phyloP scores from a whole-genome alignment of 2,113 vertebrate species.

The Lutjanus erythropterus region DNA sequence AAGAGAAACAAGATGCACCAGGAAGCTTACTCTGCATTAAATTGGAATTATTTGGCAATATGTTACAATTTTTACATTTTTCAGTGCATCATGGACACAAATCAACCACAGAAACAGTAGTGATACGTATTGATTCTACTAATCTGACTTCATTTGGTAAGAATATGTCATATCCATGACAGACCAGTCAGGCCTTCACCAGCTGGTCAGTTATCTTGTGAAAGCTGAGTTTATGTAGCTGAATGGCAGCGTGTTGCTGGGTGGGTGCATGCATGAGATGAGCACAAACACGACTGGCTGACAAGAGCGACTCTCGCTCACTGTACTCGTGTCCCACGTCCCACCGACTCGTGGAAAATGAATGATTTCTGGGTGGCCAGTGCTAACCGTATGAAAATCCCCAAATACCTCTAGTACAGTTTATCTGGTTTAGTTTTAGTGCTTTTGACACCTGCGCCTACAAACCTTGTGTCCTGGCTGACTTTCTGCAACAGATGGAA shows the following conservation, averaged over 20 bases:
- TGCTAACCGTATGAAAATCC: conserved; percentile 2
- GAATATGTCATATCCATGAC: not conserved
- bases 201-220: not conserved
- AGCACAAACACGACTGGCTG: not conserved
- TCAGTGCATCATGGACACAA: not conserved
- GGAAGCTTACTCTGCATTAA: not conserved
- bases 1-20: not conserved
- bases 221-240: not conserved
- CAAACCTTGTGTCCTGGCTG: conserved; percentile 7
- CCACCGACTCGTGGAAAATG: not conserved
- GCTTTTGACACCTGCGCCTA: conserved; percentile 2
- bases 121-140: not conserved
- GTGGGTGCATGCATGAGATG: not conserved
- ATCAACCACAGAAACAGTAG: not conserved
- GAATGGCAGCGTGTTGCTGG: not conserved
- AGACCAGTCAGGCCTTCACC: not conserved
- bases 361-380: conserved; percentile 12
- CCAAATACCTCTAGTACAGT: conserved; percentile 35
- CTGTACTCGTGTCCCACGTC: conserved; percentile 5
- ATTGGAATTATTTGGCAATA: not conserved
- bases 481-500: conserved; percentile 13
- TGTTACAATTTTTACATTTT: conserved; percentile 2
- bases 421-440: conserved; percentile 20
- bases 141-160: not conserved
- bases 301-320: conserved; percentile 37